Conservation (phyloP, 2,888 invertebrate species). For the Pecten maximus region DNA sequence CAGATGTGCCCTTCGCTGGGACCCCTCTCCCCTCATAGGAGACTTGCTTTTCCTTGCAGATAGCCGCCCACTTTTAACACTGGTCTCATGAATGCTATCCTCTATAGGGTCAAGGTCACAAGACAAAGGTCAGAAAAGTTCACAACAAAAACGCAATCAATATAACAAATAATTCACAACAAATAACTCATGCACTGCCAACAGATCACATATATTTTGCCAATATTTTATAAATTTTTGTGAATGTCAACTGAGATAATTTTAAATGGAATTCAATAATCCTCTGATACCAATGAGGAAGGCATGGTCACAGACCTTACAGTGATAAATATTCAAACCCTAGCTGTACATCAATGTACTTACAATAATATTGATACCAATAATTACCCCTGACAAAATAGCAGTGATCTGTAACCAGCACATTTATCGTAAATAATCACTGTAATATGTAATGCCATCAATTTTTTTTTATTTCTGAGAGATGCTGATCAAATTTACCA, state of each 20-base stretch:
- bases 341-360: background rate
- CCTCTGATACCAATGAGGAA: too few relatives aligned
- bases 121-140: background rate
- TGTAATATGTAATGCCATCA: background rate
- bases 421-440: background rate
- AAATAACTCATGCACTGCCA: background rate
- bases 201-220: background rate
- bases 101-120: slow-evolving; percentile 19
- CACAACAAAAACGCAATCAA: background rate
- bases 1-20: background rate
- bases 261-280: too few relatives aligned
- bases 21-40: background rate
- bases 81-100: slow-evolving; percentile 24
- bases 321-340: too few relatives aligned
- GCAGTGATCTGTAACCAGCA: background rate
- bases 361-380: background rate
- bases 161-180: background rate
- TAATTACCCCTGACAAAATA: background rate
- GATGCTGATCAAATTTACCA: background rate
- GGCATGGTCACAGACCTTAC: too few relatives aligned
- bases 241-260: too few relatives aligned
- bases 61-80: background rate
- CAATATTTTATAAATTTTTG: background rate
- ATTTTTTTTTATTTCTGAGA: background rate
- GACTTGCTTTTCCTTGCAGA: background rate